Conservation (phyloP, 2,888 invertebrate genomes). For the Coecobrya sp. region DNA sequence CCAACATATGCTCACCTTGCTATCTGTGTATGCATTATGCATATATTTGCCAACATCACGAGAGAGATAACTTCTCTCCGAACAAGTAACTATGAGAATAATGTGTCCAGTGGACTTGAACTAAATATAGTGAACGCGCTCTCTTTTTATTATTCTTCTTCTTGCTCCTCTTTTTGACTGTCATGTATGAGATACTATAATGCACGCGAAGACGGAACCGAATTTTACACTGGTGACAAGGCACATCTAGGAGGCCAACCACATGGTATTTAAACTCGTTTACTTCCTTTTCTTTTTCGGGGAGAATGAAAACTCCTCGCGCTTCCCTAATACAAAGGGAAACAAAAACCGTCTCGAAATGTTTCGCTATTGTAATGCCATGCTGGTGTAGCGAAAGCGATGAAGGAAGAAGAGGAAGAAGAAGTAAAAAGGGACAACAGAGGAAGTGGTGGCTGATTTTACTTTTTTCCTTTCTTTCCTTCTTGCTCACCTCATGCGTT, state of each 20-base stretch:
- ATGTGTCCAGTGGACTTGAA: conserved; percentile 56
- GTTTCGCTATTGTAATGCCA: background rate
- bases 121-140: conserved; percentile 40
- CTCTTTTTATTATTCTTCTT: background rate
- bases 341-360: conserved; percentile 31
- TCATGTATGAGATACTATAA: background rate
- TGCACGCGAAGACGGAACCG: background rate
- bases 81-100: conserved; percentile 24
- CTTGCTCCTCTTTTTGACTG: conserved; percentile 20
- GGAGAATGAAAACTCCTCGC: background rate
- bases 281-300: conserved; percentile 13
- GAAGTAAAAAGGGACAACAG: conserved; percentile 34
- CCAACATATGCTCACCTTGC: conserved; percentile 8
- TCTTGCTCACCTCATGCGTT: conserved; percentile 56
- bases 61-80: conserved; percentile 20
- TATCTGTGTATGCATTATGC: background rate
- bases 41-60: conserved; percentile 17
- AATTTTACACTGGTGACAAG: conserved; percentile 47
- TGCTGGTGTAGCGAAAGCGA: background rate
- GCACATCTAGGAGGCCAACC: conserved; percentile 24
- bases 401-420: conserved; percentile 3
- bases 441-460: conserved; percentile 41
- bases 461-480: conserved; percentile 20
- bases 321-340: background rate
- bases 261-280: conserved; percentile 35